Base-by-base conservation (phyloP, 2,113 vertebrate genomes). In the Python bivittatus region DNA sequence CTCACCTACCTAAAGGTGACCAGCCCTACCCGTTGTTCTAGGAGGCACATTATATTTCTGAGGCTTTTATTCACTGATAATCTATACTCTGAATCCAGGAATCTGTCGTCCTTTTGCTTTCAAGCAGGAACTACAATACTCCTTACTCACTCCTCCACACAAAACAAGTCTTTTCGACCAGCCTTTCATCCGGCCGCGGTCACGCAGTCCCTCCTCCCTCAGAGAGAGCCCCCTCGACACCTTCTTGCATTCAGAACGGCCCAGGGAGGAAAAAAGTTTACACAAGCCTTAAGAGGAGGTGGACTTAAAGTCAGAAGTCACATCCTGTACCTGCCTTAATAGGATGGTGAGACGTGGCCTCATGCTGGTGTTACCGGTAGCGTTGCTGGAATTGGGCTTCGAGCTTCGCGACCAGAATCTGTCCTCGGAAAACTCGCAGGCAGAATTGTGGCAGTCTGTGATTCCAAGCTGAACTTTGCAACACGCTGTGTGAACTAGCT, bases 261-360 rank as follows among this genome's bases (percentile, higher is more conserved):
- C 86, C 42, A 52, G 86, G 6, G 38, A 52, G 29, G 54, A 88
- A 89, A 60, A n/a, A 11, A 12, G 54, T 92, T 88, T 60, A 92
- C 38, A 58, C 29, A 22, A 33, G 91, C 10, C 48, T 91, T 91
- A 44, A 91, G 83, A 86, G 64, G 86, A 91, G n/a, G 53, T 29
- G 52, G 90, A 64, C 86, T 91, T 91, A 91, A 17, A 84, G 56
- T 88, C 91, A 92, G 29, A 60, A 83, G n/a, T n/a, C n/a, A n/a
- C n/a, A 83, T 52, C 86, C 12, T 68, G 88, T 12, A 17, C 0
- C 13, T 23, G 44, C 13, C 64, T 53, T 8, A 57, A 87, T 38
- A 52, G 68, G 17, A 23, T 33, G 54, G 72, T 88, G 42, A 38
- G 91, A 88, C 58, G 86, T 42, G 12, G 91, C 68, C 84, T 88